A percentile compares a stretch with the other conserved stretches of the same genome.
These are phyloP conservation scores for Eufriesea mexicana DNA, from an alignment of 1,140 invertebrate species.

Conservation along the genomic window DNA sequence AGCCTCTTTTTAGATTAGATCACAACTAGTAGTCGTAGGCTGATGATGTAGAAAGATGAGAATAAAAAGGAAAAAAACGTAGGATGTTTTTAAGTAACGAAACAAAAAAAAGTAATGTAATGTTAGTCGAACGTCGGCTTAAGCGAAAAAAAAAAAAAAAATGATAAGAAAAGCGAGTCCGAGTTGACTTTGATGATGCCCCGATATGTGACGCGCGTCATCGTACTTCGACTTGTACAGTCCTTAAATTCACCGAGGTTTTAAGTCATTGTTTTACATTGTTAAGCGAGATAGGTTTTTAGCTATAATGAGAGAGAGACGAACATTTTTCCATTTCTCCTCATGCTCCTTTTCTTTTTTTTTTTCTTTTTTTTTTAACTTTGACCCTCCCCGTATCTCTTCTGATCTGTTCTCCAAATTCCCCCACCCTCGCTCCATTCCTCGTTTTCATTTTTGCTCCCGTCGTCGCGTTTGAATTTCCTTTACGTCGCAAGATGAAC, in stretches of 20 bases:
- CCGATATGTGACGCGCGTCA: conserved; percentile 61
- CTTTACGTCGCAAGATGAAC: conserved; percentile 45
- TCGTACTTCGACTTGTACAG: conserved; percentile 79
- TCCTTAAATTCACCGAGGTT: conserved; percentile 77
- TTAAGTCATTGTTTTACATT: conserved; percentile 81
- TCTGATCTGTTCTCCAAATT: neutral
- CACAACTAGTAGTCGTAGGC: conserved; percentile 59
- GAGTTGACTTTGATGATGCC: conserved; percentile 68
- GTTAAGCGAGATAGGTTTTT: conserved; percentile 75
- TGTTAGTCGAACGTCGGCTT: conserved; percentile 75
- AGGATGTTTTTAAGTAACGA: conserved; percentile 78
- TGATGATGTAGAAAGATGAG: conserved; percentile 63
- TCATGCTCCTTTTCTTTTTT: neutral
- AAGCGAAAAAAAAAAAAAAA: conserved; percentile 59
- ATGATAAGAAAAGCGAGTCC: conserved; percentile 32
- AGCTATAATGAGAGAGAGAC: conserved; percentile 65
- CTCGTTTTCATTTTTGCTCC: conserved; percentile 51
- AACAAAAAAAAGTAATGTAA: conserved; percentile 59
- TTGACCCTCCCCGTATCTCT: neutral
- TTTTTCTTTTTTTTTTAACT: conserved; percentile 1
- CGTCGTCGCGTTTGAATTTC: conserved; percentile 39
- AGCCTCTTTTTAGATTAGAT: conserved; percentile 74
- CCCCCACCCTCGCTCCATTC: conserved; percentile 32
- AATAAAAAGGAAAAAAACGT: conserved; percentile 69
- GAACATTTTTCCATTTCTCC: conserved; percentile 58